These are phyloP conservation scores for Zeugodacus cucurbitae DNA, from an alignment of 1,140 invertebrate genomes.

Conservation along the genomic window DNA sequence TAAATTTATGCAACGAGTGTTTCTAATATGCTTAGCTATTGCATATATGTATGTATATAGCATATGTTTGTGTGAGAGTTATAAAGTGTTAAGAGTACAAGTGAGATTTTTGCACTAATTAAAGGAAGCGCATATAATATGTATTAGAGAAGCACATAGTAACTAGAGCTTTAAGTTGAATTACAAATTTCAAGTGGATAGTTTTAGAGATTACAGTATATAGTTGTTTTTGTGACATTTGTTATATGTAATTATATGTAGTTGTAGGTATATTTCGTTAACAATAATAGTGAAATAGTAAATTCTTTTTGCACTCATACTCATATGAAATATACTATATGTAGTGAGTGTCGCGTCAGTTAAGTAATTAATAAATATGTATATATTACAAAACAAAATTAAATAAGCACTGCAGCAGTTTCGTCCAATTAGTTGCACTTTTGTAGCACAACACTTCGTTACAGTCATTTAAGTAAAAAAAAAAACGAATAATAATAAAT, in stretches of 20 bases:
- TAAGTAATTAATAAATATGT: background rate
- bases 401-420: background rate
- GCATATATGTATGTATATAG: background rate
- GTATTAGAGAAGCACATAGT: background rate
- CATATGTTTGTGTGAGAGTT: background rate
- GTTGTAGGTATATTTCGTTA: background rate
- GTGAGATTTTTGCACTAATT: constrained; percentile 16
- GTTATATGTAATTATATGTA: background rate
- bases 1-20: background rate
- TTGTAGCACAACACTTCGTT: background rate
- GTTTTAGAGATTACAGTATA: background rate
- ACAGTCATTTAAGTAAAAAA: background rate
- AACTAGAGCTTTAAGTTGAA: background rate
- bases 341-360: background rate
- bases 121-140: constrained; percentile 15
- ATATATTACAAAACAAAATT: background rate
- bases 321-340: too few relatives aligned
- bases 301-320: background rate
- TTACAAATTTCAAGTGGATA: background rate
- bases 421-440: background rate
- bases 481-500: background rate
- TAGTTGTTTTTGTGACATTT: background rate
- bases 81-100: background rate
- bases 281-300: constrained; percentile 2
- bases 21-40: background rate